Evolutionary conservation across 2,888 invertebrate genomes (phyloP).

Genomic region (Pandemis cinnamomeana): DNA sequence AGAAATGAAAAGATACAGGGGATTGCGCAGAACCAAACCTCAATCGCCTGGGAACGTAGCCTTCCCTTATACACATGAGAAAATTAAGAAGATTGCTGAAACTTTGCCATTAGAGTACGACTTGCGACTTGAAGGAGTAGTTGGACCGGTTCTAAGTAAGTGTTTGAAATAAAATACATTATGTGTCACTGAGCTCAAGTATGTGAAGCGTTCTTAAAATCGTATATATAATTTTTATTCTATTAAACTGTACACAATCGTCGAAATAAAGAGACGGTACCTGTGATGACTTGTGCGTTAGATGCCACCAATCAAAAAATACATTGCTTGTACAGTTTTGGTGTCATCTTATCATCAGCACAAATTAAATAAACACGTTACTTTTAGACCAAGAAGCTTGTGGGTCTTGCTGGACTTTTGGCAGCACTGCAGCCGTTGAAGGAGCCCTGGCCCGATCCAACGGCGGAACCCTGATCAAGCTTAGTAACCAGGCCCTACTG

Average conservation of each 20-base stretch:
- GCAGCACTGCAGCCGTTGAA: constrained; percentile 65
- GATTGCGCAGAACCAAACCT: constrained; percentile 53
- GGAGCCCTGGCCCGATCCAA: constrained; percentile 68
- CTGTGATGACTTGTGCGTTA: too few relatives aligned
- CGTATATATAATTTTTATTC: too few relatives aligned
- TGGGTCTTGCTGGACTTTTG: constrained; percentile 70
- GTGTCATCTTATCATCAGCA: too few relatives aligned
- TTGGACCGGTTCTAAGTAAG: constrained; percentile 65
- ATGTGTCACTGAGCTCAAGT: too few relatives aligned
- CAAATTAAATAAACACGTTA: background rate
- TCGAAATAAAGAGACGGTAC: too few relatives aligned
- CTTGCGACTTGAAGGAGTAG: constrained; percentile 59
- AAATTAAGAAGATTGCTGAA: constrained; percentile 48
- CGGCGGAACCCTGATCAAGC: constrained; percentile 63
- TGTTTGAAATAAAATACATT: background rate
- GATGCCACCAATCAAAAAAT: too few relatives aligned
- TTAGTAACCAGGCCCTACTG: constrained; percentile 69
- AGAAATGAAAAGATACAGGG: constrained; percentile 60
- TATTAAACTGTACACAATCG: too few relatives aligned
- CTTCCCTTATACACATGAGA: constrained; percentile 62
- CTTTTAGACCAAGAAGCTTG: constrained; percentile 65
- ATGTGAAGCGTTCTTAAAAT: too few relatives aligned
- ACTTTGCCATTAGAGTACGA: constrained; percentile 63
- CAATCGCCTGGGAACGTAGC: constrained; percentile 59
- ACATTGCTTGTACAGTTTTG: background rate